Evolutionary conservation across 2,113 vertebrate genomes (phyloP).

Genomic region (Catharus minimus): DNA sequence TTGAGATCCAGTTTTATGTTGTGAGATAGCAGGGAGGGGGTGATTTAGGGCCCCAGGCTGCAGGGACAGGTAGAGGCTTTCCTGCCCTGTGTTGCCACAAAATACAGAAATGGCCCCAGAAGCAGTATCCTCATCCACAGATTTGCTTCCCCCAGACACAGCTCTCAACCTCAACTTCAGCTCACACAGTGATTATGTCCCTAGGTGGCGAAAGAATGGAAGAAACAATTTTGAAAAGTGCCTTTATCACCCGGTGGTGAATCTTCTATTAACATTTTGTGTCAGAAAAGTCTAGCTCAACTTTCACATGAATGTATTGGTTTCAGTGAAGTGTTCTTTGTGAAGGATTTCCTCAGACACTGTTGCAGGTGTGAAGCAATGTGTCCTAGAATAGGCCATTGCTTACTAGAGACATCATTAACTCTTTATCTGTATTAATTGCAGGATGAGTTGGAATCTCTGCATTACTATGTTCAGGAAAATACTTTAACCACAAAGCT

Average conservation of each 20-base stretch:
- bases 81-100: not conserved
- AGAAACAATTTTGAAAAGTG: not conserved
- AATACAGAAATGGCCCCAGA: not conserved
- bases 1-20: not conserved
- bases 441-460: not conserved
- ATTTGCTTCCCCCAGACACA: not conserved
- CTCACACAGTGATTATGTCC: accelerated
- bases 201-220: not conserved
- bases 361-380: not conserved
- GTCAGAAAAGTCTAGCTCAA: not conserved
- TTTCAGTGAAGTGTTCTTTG: not conserved
- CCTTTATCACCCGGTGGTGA: not conserved
- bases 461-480: not conserved
- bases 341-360: not conserved
- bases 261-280: not conserved
- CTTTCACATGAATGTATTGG: not conserved
- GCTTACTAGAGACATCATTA: not conserved
- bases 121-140: not conserved
- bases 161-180: not conserved
- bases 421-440: not conserved
- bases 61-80: not conserved
- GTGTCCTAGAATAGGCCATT: not conserved
- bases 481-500: not conserved
- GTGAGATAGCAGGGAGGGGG: not conserved
- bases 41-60: not conserved